Conservation (phyloP, 2,113 vertebrate species). For the Xenus cinereus region DNA sequence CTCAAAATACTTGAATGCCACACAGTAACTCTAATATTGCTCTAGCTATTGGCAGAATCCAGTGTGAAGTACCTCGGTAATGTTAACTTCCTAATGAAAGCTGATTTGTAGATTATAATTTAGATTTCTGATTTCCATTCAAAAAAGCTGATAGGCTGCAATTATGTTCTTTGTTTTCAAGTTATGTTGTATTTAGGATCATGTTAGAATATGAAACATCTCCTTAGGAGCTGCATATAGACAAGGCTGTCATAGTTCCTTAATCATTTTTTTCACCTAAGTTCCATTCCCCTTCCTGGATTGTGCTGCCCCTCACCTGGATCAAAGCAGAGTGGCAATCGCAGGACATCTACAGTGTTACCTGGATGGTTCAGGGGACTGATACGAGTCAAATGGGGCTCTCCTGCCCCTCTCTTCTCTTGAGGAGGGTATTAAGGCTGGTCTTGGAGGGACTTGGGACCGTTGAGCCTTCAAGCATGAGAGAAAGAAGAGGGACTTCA, state of each 20-base stretch:
- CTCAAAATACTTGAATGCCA: not conserved
- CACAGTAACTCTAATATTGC: not conserved
- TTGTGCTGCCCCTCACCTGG: not conserved
- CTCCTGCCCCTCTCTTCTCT: not conserved
- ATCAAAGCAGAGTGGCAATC: not conserved
- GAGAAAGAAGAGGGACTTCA: not conserved
- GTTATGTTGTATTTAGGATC: not conserved
- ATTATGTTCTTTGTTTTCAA: slow-evolving; percentile 12
- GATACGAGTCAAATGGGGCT: not conserved
- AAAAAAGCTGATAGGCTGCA: not conserved
- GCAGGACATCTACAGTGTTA: not conserved
- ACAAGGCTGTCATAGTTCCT: not conserved
- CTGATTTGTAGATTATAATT: not conserved
- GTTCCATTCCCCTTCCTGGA: not conserved
- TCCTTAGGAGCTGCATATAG: not conserved
- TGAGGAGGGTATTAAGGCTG: not conserved
- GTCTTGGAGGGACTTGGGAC: not conserved
- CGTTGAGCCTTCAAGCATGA: not conserved
- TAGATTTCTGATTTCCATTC: not conserved
- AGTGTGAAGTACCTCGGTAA: not conserved
- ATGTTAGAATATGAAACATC: not conserved
- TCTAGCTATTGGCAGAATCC: not conserved
- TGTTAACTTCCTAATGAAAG: not conserved
- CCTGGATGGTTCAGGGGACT: not conserved
- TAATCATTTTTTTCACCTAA: too few species aligned